Base-by-base conservation (phyloP, 1,140 invertebrate species). In the Drosophila sp. region DNA sequence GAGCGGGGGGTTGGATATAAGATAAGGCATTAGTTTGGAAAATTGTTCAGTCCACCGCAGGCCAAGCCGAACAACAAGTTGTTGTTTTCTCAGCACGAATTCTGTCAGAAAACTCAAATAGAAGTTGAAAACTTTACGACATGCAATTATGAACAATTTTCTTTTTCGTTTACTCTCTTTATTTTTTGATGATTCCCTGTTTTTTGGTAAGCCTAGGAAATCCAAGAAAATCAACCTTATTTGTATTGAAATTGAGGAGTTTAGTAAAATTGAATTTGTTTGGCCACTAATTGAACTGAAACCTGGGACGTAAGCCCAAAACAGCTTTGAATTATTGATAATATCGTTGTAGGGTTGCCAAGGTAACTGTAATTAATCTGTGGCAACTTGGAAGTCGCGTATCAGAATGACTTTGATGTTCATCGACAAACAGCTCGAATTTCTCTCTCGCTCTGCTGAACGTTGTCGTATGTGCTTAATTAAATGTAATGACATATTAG, bases 11-110 rank as follows among this genome's bases (percentile, higher is more conserved):
- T 13, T 18, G 11, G 32, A 40, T 38, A 27, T 16, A 18, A 45
- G 41, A 32, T 41, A 48, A n/a, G 81, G 82, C 69, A 86, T 86
- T 76, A 89, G 82, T 86, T 86, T 78, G 82, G 82, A 89, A 86
- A 86, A 86, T 86, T 86, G 83, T 86, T 86, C 72, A 72, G 82
- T 50, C 75, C 71, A 78, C 82, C 82, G 71, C 82, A 86, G 62
- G 74, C 78, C 82, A 65, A 78, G 46, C 18, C 53, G 63, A 72
- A 80, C 75, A 87, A 78, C 78, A 86, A 82, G 61, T 86, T 87
- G 78, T 86, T 66, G 82, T 65, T 57, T 62, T 63, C 27, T 25
- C 34, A 16, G 57, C 43, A 27, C 43, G 36, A 69, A 61, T 75
- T 41, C 59, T 62, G 72, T 36, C 56, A 64, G 25, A 50, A 45